Evolutionary conservation across 2,113 vertebrate species (phyloP), one percentile per base, ranked within the genome.

Genomic region (Phyllopteryx taeniolatus): DNA sequence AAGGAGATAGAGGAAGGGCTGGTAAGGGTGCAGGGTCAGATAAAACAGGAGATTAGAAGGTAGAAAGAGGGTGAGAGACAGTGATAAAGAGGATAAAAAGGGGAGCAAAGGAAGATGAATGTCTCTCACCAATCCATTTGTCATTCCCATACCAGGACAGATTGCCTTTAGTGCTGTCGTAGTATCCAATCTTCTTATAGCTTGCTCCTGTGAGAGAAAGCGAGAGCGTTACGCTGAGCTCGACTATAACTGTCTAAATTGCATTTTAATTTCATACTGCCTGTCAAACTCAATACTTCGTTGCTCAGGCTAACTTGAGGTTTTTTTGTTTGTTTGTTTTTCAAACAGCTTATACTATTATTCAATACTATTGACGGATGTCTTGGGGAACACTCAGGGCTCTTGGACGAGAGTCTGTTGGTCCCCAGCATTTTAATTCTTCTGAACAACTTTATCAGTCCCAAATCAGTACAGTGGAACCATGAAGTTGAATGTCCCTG

Each of bases 121-220:
- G 71, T 53, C 67, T 17, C 94, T 94, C 73, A 96, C 95, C 95
- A 33, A 96, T 95, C 96, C 96, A 98, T 77, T 93, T 94, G 88
- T 97, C 96, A 11, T 94, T 96, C 83, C 93, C 94, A 79, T 94
- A 95, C 96, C 95, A 98, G 75, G 96, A 96, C 53, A 98, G 94
- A 85, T 95, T 95, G 82, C 95, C 95, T 90, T 98, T 97, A 51
- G 94, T 96, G 92, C 95, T 97, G 90, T 98, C 96, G 8, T 96
- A 97, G 91, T 97, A 98, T 51, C 96, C 95, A 4, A 98, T 98
- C 92, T 98, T 97, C 93, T 96, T 96, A 80, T 98, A 98, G 81
- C 94, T 93, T 0, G 95, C 96, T 46, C 94, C 96, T 96, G 79
- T 59, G 62, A 20, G 11, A 68, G 8, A 67, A 17, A 79, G 44